Conservation (phyloP, 2,797 vertebrate genomes). For the Notolabrus celidotus region DNA sequence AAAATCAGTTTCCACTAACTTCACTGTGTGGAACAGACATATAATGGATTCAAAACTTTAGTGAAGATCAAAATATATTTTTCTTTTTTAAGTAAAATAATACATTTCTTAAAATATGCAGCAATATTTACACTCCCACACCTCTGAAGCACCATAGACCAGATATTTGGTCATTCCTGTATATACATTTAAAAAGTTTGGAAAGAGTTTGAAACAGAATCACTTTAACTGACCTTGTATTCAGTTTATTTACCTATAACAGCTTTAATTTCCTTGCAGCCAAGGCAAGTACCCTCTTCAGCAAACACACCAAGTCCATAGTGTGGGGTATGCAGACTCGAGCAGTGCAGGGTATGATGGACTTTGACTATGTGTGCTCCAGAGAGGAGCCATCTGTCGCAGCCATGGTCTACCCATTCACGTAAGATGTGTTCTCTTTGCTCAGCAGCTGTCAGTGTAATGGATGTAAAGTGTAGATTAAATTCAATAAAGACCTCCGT, state of each 20-base stretch:
- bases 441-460: background rate
- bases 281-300: slow-evolving; percentile 93
- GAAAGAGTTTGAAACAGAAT: background rate
- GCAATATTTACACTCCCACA: background rate
- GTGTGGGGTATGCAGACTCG: slow-evolving; percentile 99
- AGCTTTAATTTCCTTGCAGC: slow-evolving; percentile 76
- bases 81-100: too few species aligned
- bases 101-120: too few species aligned
- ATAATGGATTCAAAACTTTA: too few species aligned
- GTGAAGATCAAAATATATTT: too few species aligned
- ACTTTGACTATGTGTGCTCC: slow-evolving; percentile 98
- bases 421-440: slow-evolving; percentile 82
- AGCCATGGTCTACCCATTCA: slow-evolving; percentile 98
- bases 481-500: background rate
- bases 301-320: slow-evolving; percentile 92
- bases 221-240: background rate
- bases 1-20: too few species aligned
- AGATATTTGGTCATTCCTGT: background rate
- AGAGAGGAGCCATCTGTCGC: slow-evolving; percentile 92
- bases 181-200: background rate
- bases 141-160: background rate
- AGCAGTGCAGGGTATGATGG: slow-evolving; percentile 98
- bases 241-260: background rate
- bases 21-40: too few species aligned
- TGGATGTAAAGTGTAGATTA: background rate